Percentiles rank a stretch among this genome's conserved stretches.
Conservation (phyloP, 2,888 invertebrate genomes). For the Blastobasis lacticolella region DNA sequence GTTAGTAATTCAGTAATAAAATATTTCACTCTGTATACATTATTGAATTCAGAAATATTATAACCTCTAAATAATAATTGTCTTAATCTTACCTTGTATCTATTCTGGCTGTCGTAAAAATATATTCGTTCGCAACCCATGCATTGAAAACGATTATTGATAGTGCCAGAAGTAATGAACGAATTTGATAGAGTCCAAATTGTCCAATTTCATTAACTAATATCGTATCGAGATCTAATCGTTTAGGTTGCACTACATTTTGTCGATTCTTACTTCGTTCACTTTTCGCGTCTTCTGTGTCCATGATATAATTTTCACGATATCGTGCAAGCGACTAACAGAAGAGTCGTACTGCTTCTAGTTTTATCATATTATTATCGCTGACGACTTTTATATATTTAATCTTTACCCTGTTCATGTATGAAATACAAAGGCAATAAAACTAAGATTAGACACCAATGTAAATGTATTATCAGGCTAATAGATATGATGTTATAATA, state of each 20-base stretch:
- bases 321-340: too few relatives aligned
- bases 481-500: neutral
- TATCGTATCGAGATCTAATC: conserved; percentile 2
- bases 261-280: too few relatives aligned
- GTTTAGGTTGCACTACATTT: too few relatives aligned
- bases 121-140: conserved; percentile 4
- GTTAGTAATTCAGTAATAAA: too few relatives aligned
- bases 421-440: neutral
- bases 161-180: neutral
- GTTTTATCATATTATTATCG: neutral
- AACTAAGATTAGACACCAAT: neutral
- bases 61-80: too few relatives aligned
- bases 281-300: too few relatives aligned
- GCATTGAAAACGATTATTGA: conserved; percentile 2
- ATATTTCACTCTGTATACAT: too few relatives aligned
- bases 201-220: conserved; percentile 5
- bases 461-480: neutral
- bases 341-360: neutral
- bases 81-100: conserved; percentile 1
- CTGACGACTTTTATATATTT: neutral
- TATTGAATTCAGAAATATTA: too few relatives aligned
- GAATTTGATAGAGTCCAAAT: conserved; percentile 4
- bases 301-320: too few relatives aligned
- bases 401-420: neutral
- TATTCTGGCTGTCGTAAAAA: conserved; percentile 4